Evolutionary conservation across 2,113 vertebrate genomes (phyloP), one percentile per base, ranked within the genome.

Genomic region (Antechinus flavipes): DNA sequence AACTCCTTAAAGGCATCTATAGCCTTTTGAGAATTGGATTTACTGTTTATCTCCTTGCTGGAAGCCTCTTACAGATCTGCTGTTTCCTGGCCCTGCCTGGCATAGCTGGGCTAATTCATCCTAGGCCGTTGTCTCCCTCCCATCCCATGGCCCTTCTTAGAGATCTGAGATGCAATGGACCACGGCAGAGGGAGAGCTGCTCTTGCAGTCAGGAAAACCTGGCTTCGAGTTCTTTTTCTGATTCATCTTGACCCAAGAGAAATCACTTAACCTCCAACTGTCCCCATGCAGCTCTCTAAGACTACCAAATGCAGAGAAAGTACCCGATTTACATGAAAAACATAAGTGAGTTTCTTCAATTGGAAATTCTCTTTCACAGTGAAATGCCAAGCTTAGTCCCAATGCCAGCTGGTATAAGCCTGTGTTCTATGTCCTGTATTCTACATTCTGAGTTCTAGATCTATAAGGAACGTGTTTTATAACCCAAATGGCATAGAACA

Each of bases 31-130:
- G 46, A 19, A 54, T 11, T 16, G n/a, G 46, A 5, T 46, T 49
- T 27, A 2, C 26, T 50, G 3, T 22, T 8, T 4, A 4, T 54
- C 56, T 25, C 27, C 19, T 53, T 25, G 52, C 22, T 25, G 26
- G 11, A 47, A 47, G 26, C 42, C 46, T 35, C 54, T n/a, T 35
- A 23, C 2, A 8, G 52, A 24, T 42, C 14, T 47, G 50, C 2
- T 24, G 0, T 50, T 10, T 92, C 58, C 35, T 0, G 11, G 1
- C 46, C 30, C 56, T 26, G 22, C 30, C 90, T 26, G 25, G 54
- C 23, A 27, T n/a, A 26, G 8, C 0, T 9, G 12, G 0, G 0
- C 55, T 23, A 26, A 42, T 16, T 58, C 91, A 84, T 89, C 49
- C 54, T 24, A 19, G 4, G 0, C 46, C 47, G 53, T 22, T 56